These are phyloP conservation scores for Thripadectes ignobilis DNA, from an alignment of 2,797 vertebrate species.

Conservation along the genomic window DNA sequence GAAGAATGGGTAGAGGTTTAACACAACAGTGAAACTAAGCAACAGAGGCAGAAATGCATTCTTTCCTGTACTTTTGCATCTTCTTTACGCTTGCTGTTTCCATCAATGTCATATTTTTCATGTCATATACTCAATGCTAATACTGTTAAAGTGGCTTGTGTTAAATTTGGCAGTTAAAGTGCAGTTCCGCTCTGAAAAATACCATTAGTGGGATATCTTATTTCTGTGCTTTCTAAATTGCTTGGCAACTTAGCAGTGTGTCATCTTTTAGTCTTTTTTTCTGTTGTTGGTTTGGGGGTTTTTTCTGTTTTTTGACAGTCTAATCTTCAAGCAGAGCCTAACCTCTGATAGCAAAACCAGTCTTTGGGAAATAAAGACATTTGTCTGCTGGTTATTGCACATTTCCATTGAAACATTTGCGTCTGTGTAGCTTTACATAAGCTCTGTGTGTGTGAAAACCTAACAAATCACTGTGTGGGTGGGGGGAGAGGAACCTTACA, in stretches of 20 bases:
- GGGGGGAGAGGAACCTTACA: rapidly evolving
- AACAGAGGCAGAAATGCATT: background rate
- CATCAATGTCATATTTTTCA: background rate
- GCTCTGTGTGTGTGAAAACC: background rate
- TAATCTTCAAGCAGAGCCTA: background rate
- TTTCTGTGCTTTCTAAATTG: slow-evolving; percentile 1
- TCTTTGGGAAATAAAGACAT: background rate
- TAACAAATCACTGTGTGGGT: background rate
- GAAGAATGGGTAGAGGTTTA: background rate
- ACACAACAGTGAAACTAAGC: background rate
- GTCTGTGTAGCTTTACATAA: background rate
- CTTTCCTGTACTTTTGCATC: background rate
- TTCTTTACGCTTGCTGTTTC: background rate
- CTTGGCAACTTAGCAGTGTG: background rate
- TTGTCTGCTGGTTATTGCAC: background rate
- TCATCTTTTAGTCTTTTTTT: background rate
- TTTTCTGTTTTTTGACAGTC: background rate
- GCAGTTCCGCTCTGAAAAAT: background rate
- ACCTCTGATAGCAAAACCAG: background rate
- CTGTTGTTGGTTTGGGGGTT: background rate
- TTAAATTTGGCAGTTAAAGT: slow-evolving; percentile 1
- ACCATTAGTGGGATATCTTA: background rate
- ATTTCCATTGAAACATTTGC: background rate
- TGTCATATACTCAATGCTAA: background rate
- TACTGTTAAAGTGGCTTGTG: background rate